Conservation (phyloP, 2,888 invertebrate species). For the Cryptosula pallasiana region DNA sequence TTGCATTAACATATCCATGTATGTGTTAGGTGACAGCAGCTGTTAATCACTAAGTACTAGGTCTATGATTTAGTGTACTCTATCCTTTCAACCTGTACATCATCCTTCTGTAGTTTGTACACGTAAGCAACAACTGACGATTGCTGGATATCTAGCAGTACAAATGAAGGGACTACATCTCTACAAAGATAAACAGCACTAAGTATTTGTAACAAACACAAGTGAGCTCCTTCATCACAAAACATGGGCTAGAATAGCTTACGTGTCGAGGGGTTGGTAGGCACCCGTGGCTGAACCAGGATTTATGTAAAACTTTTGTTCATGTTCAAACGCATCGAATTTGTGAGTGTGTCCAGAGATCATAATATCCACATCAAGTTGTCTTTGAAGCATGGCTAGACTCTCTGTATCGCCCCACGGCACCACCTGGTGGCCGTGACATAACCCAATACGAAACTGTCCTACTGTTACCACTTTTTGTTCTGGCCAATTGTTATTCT, state of each 20-base stretch:
- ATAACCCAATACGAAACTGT: constrained; percentile 93
- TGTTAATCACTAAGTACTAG: too few species aligned
- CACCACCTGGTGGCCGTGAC: constrained; percentile 96
- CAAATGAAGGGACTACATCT: constrained; percentile 87
- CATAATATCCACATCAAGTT: constrained; percentile 95
- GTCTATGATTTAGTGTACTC: constrained; percentile 75
- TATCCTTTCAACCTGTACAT: constrained; percentile 98
- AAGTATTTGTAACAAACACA: too few species aligned
- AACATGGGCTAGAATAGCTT: too few species aligned
- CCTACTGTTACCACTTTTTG: constrained; percentile 98
- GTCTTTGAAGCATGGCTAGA: constrained; percentile 85
- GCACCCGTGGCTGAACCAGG: constrained; percentile 98
- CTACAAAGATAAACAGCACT: too few species aligned
- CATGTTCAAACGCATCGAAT: constrained; percentile 96
- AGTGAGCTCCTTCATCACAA: too few species aligned
- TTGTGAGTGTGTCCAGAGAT: constrained; percentile 98
- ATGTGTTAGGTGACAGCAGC: too few species aligned
- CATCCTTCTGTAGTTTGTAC: constrained; percentile 92
- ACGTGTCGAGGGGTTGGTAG: constrained; percentile 86
- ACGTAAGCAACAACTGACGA: constrained; percentile 96
- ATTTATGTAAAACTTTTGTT: constrained; percentile 97
- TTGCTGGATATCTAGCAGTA: constrained; percentile 97
- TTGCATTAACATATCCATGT: too few species aligned
- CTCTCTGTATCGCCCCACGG: constrained; percentile 75
- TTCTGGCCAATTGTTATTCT: constrained; percentile 80